A percentile compares a stretch with the other conserved stretches of the same genome.
Conservation (phyloP, 2,888 invertebrate species). For the Drosophila pegasa region DNA sequence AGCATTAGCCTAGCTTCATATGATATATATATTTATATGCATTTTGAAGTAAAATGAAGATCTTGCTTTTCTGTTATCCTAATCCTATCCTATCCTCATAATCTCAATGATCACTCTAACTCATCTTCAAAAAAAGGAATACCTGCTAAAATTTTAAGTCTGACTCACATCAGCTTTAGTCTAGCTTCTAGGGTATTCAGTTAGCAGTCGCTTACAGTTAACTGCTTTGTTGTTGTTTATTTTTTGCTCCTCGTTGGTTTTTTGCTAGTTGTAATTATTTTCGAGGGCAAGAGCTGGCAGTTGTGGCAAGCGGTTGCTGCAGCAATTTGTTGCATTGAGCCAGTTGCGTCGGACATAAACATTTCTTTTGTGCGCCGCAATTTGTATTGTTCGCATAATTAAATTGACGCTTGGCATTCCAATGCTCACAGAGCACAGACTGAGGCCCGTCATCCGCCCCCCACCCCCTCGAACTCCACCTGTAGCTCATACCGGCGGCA, state of each 20-base stretch:
- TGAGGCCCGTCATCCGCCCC: neutral
- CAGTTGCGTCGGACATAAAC: constrained; percentile 65
- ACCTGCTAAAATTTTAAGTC: too few relatives aligned
- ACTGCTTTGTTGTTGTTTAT: constrained; percentile 5
- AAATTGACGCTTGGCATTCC: constrained; percentile 80
- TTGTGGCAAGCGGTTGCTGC: constrained; percentile 24
- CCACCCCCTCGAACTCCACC: neutral
- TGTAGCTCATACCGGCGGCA: constrained; percentile 14
- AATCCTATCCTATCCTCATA: too few relatives aligned
- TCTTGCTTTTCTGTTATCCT: too few relatives aligned
- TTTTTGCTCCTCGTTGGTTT: neutral
- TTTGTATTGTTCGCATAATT: constrained; percentile 81
- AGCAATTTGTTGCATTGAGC: constrained; percentile 65
- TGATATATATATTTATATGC: too few relatives aligned
- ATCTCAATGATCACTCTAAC: too few relatives aligned
- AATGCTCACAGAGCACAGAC: constrained; percentile 17
- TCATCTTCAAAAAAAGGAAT: too few relatives aligned
- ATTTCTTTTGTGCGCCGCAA: constrained; percentile 70
- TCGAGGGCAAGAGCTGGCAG: constrained; percentile 16
- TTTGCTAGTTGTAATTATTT: constrained; percentile 32
- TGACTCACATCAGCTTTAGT: too few relatives aligned
- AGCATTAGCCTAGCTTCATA: too few relatives aligned
- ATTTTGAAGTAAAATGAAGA: too few relatives aligned
- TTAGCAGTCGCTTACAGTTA: neutral
- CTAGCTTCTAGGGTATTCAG: constrained; percentile 8